These are phyloP conservation scores for Cyprinodon variegatus DNA, from an alignment of 2,113 vertebrate genomes.

Conservation along the genomic window DNA sequence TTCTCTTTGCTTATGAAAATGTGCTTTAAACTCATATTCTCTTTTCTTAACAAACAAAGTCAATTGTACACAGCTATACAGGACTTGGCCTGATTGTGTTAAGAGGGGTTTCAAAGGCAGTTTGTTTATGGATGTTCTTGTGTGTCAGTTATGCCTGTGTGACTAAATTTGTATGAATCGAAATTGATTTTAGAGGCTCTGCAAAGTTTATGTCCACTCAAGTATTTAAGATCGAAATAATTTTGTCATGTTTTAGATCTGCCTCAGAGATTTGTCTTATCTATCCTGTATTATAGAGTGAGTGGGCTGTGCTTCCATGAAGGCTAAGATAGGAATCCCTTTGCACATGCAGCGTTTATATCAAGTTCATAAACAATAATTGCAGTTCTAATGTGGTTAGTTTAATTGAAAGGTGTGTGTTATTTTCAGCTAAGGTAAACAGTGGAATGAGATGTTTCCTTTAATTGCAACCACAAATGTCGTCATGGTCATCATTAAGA, in stretches of 20 bases:
- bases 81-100: constrained; percentile 1
- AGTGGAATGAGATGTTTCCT: constrained; percentile 17
- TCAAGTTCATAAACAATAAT: constrained; percentile 7
- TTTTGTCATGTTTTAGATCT: constrained; percentile 31
- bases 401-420: background rate
- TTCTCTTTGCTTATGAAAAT: constrained; percentile 5
- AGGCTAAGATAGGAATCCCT: background rate
- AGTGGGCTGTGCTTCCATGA: background rate
- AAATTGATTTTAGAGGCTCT: background rate
- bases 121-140: background rate
- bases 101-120: constrained; percentile 11
- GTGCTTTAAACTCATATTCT: constrained; percentile 2
- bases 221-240: constrained; percentile 38
- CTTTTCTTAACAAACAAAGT: background rate
- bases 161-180: constrained; percentile 17
- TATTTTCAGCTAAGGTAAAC: constrained; percentile 4
- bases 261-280: constrained; percentile 25
- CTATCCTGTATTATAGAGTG: background rate
- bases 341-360: constrained; percentile 2
- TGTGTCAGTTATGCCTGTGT: background rate
- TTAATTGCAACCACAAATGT: constrained; percentile 19
- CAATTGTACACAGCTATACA: background rate
- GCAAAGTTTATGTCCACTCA: constrained; percentile 1
- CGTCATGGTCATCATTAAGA: constrained; percentile 63
- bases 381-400: background rate